Evolutionary conservation across 1,140 invertebrate genomes (phyloP), one percentile per base, ranked within the genome.

Genomic region (Gryon sp.): DNA sequence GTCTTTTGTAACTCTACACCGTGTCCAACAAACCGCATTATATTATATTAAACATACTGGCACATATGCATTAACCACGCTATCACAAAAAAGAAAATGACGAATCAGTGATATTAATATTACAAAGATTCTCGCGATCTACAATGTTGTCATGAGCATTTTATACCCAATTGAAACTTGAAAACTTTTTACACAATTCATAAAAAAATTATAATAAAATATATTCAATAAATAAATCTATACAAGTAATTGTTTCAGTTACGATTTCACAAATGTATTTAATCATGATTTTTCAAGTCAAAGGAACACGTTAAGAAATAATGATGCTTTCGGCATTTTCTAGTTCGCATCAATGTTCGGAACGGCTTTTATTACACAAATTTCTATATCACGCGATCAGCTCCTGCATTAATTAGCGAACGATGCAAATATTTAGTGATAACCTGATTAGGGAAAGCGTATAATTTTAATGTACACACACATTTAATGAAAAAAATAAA

Each of bases 371-470:
- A 81, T 83, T 84, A 77, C 68, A 28, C 20, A 36, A 73, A 80
- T 85, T 84, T 85, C 82, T 84, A 85, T 69, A 77, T 84, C 78
- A 80, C 76, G 79, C 41, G 63, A 65, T 52, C 78, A 66, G 22
- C 40, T 73, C 43, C 16, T 18, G 78, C 62, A 68, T 79, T 80
- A 82, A 84, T 80, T 74, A 65, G 62, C 41, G 38, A 50, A 26
- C 43, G 22, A 7, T 59, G 40, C 18, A 70, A 65, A 76, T 59
- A 76, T 63, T 76, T 60, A 55, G 12, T 43, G 41, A 70, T 76
- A 72, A 78, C 81, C 74, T 80, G 79, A 80, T 81, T 74, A 79
- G 78, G 78, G 82, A 83, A 83, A 83, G 82, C 82, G 75, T 72
- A 55, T 38, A 65, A 11, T 9, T 4, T 12, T 1, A 7, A n/a